Conservation (phyloP, 2,797 vertebrate species). For the Acridotheres tristis region DNA sequence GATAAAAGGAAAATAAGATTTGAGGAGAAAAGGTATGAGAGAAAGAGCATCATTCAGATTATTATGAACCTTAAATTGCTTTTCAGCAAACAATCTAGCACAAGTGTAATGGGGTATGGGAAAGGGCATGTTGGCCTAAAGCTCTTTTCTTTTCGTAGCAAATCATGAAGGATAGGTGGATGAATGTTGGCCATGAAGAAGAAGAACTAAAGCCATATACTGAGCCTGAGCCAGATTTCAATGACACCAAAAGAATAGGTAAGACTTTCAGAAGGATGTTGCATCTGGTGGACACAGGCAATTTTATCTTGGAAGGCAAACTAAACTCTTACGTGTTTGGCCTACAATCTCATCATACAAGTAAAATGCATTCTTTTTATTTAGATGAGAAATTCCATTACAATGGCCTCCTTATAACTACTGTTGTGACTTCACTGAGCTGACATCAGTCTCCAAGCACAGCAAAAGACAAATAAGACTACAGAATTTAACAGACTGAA, state of each 20-base stretch:
- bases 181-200: conserved; percentile 96
- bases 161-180: conserved; percentile 99
- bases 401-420: neutral
- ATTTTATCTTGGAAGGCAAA: neutral
- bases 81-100: neutral
- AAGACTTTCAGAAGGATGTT: neutral
- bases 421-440: neutral
- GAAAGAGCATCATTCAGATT: neutral
- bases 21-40: neutral
- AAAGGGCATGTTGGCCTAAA: neutral
- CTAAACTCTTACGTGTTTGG: neutral
- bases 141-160: conserved; percentile 78
- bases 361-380: neutral
- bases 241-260: conserved; percentile 93
- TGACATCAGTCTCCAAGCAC: neutral
- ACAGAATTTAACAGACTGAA: neutral
- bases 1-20: neutral
- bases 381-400: neutral
- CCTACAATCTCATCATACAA: neutral
- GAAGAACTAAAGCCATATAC: conserved; percentile 93
- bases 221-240: conserved; percentile 93
- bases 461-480: neutral
- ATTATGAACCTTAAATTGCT: neutral
- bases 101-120: neutral
- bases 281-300: neutral